A percentile compares a stretch with the other conserved stretches of the same genome.
Conservation (phyloP, 2,113 vertebrate genomes). For the Barbus barbus region DNA sequence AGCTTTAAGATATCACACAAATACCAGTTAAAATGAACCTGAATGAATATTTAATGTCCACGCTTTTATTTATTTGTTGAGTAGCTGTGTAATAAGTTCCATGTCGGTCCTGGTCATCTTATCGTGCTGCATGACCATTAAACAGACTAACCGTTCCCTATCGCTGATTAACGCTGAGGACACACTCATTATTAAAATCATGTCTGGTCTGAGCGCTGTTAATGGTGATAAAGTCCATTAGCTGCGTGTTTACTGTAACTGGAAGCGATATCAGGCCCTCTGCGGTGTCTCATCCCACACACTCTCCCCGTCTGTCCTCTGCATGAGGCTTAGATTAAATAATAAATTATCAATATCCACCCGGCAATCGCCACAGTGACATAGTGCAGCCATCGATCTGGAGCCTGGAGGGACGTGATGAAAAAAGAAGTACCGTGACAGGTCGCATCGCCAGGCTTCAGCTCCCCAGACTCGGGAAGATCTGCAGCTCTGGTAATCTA, state of each 20-base stretch:
- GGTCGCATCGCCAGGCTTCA: conserved; percentile 55
- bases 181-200: background rate
- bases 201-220: background rate
- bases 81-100: background rate
- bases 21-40: background rate
- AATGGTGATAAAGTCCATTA: conserved; percentile 49
- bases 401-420: conserved; percentile 62
- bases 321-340: conserved; percentile 64
- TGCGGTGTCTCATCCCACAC: conserved; percentile 63
- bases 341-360: conserved; percentile 75
- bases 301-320: conserved; percentile 32
- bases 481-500: conserved; percentile 50
- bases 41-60: background rate
- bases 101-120: background rate
- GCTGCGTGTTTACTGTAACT: conserved; percentile 37
- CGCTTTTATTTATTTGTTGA: background rate
- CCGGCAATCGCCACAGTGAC: conserved; percentile 60
- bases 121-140: background rate
- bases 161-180: background rate
- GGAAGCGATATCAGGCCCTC: conserved; percentile 33
- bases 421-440: conserved; percentile 56
- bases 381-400: conserved; percentile 66
- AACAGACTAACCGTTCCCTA: conserved; percentile 2
- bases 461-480: conserved; percentile 32
- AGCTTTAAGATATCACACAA: background rate